Evolutionary conservation across 2,113 vertebrate species (phyloP).

Genomic region (Aegithalos caudatus): DNA sequence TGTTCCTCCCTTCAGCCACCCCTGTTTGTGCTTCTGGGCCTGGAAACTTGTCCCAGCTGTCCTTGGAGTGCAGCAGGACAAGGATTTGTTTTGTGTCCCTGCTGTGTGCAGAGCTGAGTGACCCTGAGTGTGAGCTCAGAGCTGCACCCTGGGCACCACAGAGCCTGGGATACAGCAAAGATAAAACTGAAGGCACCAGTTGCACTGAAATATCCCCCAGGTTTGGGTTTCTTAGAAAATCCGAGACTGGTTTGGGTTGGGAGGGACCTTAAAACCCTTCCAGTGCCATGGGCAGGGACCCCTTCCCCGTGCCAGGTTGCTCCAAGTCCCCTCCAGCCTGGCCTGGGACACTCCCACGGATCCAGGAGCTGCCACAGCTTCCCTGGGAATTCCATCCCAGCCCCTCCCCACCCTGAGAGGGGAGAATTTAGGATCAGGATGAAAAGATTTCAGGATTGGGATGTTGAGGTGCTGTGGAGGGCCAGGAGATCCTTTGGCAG

Average conservation of each 20-base stretch:
- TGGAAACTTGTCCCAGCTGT: too few species aligned
- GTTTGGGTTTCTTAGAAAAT: rapidly evolving
- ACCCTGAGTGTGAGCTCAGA: too few species aligned
- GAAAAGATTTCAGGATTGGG: neutral
- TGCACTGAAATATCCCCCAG: neutral
- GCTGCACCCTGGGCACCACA: neutral
- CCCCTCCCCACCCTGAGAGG: neutral
- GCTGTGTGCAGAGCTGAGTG: too few species aligned
- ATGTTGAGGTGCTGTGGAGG: neutral
- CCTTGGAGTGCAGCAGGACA: too few species aligned
- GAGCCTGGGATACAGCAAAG: neutral
- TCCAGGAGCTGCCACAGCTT: neutral
- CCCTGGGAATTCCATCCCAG: neutral
- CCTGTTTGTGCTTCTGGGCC: too few species aligned
- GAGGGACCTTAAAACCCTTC: neutral
- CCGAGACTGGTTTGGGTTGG: neutral
- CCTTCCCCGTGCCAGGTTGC: rapidly evolving
- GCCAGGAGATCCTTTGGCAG: neutral
- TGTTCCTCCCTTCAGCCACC: too few species aligned
- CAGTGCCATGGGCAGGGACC: neutral
- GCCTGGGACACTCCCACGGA: neutral
- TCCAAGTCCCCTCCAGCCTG: neutral
- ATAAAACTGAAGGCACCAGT: neutral
- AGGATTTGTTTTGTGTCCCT: too few species aligned
- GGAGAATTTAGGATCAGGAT: neutral